Percentiles rank a stretch among this genome's conserved stretches.
These are phyloP conservation scores for Platorchestia sp. DNA, from an alignment of 1,140 invertebrate genomes.

Conservation along the genomic window DNA sequence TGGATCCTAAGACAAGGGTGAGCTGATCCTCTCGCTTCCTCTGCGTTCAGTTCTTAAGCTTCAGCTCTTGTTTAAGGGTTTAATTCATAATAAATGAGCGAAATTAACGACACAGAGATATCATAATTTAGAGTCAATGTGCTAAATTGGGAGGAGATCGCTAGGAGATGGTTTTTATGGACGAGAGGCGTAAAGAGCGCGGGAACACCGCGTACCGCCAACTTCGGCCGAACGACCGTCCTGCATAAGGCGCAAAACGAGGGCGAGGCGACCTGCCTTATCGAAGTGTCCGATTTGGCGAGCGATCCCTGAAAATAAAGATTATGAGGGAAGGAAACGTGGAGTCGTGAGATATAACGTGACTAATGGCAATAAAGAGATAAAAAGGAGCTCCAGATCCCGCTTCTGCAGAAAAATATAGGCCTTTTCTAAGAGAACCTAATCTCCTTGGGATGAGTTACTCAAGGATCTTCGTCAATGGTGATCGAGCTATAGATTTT, in stretches of 20 bases:
- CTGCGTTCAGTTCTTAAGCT: conserved; percentile 51
- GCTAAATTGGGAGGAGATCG: conserved; percentile 55
- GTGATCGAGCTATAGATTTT: conserved; percentile 3
- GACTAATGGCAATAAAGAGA: conserved; percentile 54
- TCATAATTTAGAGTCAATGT: conserved; percentile 56
- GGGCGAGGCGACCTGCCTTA: neutral
- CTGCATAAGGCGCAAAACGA: neutral
- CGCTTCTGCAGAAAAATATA: conserved; percentile 30
- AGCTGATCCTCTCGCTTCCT: neutral
- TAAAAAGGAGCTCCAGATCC: conserved; percentile 51
- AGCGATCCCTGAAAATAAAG: conserved; percentile 40
- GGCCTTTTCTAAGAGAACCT: conserved; percentile 1
- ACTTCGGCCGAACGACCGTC: neutral
- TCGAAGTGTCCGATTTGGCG: conserved; percentile 46
- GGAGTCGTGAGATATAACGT: conserved; percentile 55
- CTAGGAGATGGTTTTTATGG: conserved; percentile 31
- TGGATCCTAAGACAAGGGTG: neutral
- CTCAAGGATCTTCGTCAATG: conserved; percentile 8
- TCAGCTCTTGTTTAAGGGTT: conserved; percentile 48
- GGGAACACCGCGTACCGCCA: neutral
- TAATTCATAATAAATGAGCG: conserved; percentile 55
- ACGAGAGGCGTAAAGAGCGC: neutral
- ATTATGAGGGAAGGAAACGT: conserved; percentile 52
- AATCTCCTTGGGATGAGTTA: neutral
- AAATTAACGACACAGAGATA: conserved; percentile 55